Percentiles rank a stretch among this genome's conserved stretches.
phyloP scores from a whole-genome alignment of 2,888 invertebrate genomes.

The Zootermopsis nevadensis region DNA sequence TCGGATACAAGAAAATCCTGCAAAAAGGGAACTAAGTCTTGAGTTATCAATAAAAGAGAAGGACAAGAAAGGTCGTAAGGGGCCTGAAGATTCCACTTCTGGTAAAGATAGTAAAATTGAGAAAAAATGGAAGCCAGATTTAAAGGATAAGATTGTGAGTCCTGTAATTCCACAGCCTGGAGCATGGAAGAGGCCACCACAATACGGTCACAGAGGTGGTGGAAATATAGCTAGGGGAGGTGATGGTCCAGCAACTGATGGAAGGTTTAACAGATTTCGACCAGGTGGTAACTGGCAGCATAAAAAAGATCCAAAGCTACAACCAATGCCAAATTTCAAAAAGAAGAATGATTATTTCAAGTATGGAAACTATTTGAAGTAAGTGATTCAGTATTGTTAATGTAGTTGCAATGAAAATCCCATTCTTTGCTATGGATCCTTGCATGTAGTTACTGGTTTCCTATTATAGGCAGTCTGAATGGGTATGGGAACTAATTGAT shows the following conservation, averaged over 20 bases:
- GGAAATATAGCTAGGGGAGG: constrained; percentile 46
- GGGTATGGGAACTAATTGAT: no score
- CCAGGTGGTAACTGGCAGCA: constrained; percentile 51
- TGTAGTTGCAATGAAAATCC: no score
- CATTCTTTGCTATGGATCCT: no score
- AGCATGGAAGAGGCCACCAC: constrained; percentile 73
- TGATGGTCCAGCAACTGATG: constrained; percentile 59
- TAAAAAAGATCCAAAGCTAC: constrained; percentile 36
- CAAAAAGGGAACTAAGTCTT: constrained; percentile 56
- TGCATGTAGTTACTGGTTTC: no score
- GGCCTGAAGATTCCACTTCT: neutral
- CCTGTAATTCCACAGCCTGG: constrained; percentile 92
- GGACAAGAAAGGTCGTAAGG: constrained; percentile 70
- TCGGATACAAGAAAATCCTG: constrained; percentile 56
- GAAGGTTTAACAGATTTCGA: constrained; percentile 56
- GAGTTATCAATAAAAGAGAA: constrained; percentile 65
- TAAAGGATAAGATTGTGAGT: constrained; percentile 90
- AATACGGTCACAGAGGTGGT: constrained; percentile 46
- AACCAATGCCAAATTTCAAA: constrained; percentile 73
- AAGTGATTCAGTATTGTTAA: constrained; percentile 47
- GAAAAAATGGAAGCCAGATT: constrained; percentile 64
- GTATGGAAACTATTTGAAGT: constrained; percentile 96
- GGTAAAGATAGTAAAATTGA: constrained; percentile 36
- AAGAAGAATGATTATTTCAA: constrained; percentile 84
- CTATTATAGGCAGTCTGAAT: no score